Conservation (phyloP, 2,888 invertebrate genomes). For the Polydrusus pterygomalis region DNA sequence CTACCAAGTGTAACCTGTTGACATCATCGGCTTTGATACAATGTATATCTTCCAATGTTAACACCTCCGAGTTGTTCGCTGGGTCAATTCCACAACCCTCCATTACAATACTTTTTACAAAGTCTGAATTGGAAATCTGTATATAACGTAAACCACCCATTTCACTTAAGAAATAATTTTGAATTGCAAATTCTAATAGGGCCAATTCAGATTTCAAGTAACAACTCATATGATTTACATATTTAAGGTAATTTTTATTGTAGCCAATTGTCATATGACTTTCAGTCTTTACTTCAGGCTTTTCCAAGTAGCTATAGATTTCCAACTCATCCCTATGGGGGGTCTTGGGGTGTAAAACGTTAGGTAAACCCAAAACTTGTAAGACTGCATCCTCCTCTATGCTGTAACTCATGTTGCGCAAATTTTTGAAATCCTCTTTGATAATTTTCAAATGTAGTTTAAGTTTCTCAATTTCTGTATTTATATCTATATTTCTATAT, state of each 20-base stretch:
- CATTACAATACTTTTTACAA: slow-evolving; percentile 82
- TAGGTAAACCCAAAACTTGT: slow-evolving; percentile 81
- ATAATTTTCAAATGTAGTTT: slow-evolving; percentile 73
- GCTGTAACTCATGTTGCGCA: slow-evolving; percentile 80
- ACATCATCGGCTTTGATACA: slow-evolving; percentile 73
- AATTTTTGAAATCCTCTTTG: slow-evolving; percentile 76
- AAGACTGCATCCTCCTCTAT: slow-evolving; percentile 82
- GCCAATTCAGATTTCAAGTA: slow-evolving; percentile 82
- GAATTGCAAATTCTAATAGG: slow-evolving; percentile 79
- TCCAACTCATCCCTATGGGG: slow-evolving; percentile 71
- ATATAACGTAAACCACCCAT: slow-evolving; percentile 74
- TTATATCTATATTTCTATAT: slow-evolving; percentile 54
- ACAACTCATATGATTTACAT: slow-evolving; percentile 76
- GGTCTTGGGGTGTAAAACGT: slow-evolving; percentile 79
- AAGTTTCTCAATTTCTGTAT: slow-evolving; percentile 73
- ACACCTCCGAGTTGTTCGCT: slow-evolving; percentile 74
- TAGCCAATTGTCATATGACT: slow-evolving; percentile 76
- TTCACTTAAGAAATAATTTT: slow-evolving; percentile 74
- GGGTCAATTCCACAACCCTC: slow-evolving; percentile 81
- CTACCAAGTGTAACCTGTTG: slow-evolving; percentile 82
- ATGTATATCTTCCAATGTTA: slow-evolving; percentile 77
- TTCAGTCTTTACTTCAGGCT: slow-evolving; percentile 68
- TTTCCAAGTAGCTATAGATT: slow-evolving; percentile 63
- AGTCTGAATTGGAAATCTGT: slow-evolving; percentile 85
- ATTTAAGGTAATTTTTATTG: slow-evolving; percentile 75